Base-by-base conservation (phyloP, 2,888 invertebrate species). In the Cremastobaeus sp. region DNA sequence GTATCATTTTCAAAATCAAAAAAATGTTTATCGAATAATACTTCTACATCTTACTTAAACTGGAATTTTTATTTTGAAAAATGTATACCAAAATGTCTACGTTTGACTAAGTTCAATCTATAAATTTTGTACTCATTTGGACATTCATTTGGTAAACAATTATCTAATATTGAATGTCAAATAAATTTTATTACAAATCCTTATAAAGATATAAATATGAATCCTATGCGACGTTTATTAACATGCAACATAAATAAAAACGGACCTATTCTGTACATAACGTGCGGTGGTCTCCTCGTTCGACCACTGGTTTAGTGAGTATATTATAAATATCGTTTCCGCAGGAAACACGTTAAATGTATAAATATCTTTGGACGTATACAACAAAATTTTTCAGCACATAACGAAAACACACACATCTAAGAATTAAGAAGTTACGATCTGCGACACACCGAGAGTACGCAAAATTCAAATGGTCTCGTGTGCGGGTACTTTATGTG, bases 341-440 rank as follows among this genome's bases (percentile, higher is more conserved):
- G 64, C 57, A 52, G 71, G 71, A 71, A 71, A 57, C 64, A 64
- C 17, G 4, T 12, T 28, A 9, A 4, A 17, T 21, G 43, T 39
- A 52, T 54, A 72, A 65, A 72, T 65, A 72, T 72, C 71, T 65
- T 72, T 72, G 65, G 59, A 21, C 50, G 43, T 54, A 37, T 32
- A 47, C 11, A 39, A 69, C 14, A 28, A 9, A 47, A 32, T n/a
- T 52, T 20, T 17, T 45, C 35, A 15, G 25, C 47, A 28, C 28
- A 64, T 15, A 30, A 30, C 12, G n/a, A 47, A 37, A 55, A 39
- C n/a, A 47, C 37, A 20, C 8, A 11, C 21, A 11, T 17, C 15
- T 59, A 54, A 47, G 2, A 35, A 54, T 9, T 43, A 30, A n/a
- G n/a, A n/a, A n/a, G n/a, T n/a, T n/a, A n/a, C 8, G 4, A 25